Conservation (phyloP, 2,113 vertebrate species). For the Podarcis muralis region DNA sequence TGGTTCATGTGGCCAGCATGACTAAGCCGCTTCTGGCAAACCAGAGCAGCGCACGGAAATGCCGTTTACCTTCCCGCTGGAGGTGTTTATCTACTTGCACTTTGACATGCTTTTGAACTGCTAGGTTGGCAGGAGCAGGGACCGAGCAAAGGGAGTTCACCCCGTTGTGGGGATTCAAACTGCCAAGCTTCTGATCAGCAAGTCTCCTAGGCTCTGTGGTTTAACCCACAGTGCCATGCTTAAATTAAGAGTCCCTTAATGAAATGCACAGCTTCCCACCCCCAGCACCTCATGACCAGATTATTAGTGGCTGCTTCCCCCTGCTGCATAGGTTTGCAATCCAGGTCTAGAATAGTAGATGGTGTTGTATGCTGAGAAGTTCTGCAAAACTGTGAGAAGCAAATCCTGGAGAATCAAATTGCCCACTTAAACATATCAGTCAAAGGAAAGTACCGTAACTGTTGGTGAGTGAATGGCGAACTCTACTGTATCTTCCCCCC, state of each 20-base stretch:
- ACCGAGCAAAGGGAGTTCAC: too few relatives aligned
- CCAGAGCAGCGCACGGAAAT: too few relatives aligned
- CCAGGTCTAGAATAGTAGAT: background rate
- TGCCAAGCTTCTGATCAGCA: too few relatives aligned
- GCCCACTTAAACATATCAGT: conserved; percentile 63
- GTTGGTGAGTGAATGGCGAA: conserved; percentile 41
- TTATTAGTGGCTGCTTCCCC: background rate
- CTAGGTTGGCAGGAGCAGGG: too few relatives aligned
- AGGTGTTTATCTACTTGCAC: too few relatives aligned
- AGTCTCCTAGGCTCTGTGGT: too few relatives aligned
- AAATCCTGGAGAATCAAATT: conserved; percentile 39
- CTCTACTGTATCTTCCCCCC: conserved; percentile 33
- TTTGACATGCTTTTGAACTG: too few relatives aligned
- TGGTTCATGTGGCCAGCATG: too few relatives aligned
- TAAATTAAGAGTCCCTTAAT: background rate
- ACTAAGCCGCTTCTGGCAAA: too few relatives aligned
- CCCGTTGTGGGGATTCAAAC: too few relatives aligned
- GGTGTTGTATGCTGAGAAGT: background rate
- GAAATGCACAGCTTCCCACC: background rate
- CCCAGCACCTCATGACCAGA: background rate
- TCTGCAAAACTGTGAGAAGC: background rate
- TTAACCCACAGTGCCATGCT: too few relatives aligned
- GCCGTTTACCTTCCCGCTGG: too few relatives aligned
- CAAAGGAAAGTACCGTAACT: conserved; percentile 64
- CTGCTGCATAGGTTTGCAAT: background rate